phyloP scores from a whole-genome alignment of 2,888 invertebrate genomes.

The Microdon myrmicae region DNA sequence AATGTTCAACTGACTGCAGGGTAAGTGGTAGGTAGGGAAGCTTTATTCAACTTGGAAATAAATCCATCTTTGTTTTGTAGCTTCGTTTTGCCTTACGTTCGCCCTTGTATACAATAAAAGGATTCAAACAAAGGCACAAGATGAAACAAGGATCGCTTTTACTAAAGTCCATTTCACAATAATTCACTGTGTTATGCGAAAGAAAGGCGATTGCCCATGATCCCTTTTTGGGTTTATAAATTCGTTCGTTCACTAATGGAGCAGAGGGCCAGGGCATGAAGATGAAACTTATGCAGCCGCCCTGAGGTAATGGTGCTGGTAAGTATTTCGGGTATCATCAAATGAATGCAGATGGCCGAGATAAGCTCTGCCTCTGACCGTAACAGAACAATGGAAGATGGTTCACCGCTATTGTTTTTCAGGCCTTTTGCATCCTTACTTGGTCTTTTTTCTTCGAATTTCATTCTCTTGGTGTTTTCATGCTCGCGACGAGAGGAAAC shows the following conservation, averaged over 20 bases:
- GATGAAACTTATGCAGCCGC: constrained; percentile 27
- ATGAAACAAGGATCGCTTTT: constrained; percentile 38
- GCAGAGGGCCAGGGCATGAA: not conserved
- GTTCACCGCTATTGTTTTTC: constrained; percentile 29
- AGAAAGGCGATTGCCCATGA: constrained; percentile 52
- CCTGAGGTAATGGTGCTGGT: constrained; percentile 38
- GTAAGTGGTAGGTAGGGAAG: not conserved
- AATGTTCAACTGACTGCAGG: constrained; percentile 1
- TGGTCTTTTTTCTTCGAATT: constrained; percentile 5
- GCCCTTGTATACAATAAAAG: no score
- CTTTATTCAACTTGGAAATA: constrained; percentile 35
- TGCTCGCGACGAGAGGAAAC: constrained; percentile 12
- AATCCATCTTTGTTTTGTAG: constrained; percentile 47
- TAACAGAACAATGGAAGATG: constrained; percentile 38
- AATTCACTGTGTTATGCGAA: constrained; percentile 51
- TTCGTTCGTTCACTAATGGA: constrained; percentile 8
- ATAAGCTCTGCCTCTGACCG: constrained; percentile 43
- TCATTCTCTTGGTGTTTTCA: not conserved
- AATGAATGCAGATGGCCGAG: constrained; percentile 50
- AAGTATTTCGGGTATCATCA: constrained; percentile 48
- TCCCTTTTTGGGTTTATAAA: constrained; percentile 51
- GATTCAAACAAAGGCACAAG: constrained; percentile 24
- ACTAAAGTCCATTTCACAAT: constrained; percentile 50
- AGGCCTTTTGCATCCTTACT: constrained; percentile 4
- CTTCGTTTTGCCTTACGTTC: not conserved